Evolutionary conservation across 2,113 vertebrate genomes (phyloP), one percentile per base, ranked within the genome.

Genomic region (Pteronura brasiliensis): DNA sequence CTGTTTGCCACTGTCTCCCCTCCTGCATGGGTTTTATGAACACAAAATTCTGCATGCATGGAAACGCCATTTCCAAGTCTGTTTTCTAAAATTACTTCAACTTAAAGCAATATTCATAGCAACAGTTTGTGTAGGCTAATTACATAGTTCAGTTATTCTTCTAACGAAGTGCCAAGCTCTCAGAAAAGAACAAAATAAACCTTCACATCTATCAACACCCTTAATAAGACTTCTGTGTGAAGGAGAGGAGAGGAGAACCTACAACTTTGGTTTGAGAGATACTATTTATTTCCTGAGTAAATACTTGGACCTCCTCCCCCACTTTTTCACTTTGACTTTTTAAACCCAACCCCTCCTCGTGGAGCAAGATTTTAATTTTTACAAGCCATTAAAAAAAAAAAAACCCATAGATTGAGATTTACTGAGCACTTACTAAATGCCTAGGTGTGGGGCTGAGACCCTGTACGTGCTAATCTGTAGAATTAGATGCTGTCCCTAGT

Each of bases 91-190:
- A 83, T 65, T n/a, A 84, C 63, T 96, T 96, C 71, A 80, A 82
- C 92, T 97, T 81, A 93, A 96, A 96, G 84, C n/a, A 85, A 82
- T 91, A 94, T 91, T 96, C 80, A 71, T 76, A 27, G 84, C 74
- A 90, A 72, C 79, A n/a, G 49, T 96, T 96, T 89, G 23, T 76
- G 69, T 76, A 85, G 14, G 44, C 80, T 93, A 97, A 97, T 98
- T 96, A 97, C 63, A 42, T n/a, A 86, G 79, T 89, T 97, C 88
- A 90, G 42, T 95, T 89, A 49, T 95, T 95, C 47, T 72, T 91
- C 74, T 90, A 95, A 79, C 55, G 76, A 93, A 93, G 21, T 85
- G n/a, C 59, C 71, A 55, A 74, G 31, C 71, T 96, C 39, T 92
- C 63, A 59, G 29, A 93, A 93, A 96, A 55, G 63, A 93, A 63